Base-by-base conservation (phyloP, 2,113 vertebrate genomes). In the Machaerirhynchus nigripectus region DNA sequence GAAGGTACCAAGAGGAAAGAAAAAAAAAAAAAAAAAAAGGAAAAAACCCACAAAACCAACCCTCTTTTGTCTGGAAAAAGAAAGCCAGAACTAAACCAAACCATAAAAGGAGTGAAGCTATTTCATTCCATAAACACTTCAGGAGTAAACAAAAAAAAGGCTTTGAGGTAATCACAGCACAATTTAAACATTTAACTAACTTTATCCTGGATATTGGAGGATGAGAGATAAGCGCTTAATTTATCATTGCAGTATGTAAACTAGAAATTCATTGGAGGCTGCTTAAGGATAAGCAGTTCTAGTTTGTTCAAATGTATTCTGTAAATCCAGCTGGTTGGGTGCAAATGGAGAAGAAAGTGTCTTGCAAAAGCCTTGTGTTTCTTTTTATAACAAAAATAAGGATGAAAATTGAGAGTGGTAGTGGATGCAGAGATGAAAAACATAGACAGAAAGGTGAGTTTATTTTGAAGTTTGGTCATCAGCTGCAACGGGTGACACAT, bases 191-290 rank as follows among this genome's bases (percentile, higher is more conserved):
- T 74, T 91, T 96, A 93, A 65, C 42, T 92, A 92, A 89, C 73
- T 42, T 91, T 91, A 90, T 44, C 26, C 44, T 74, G 22, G 46
- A 80, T 96, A 78, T 49, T 92, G 65, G 49, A 96, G 82, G 76
- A 93, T 60, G 78, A 80, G 64, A 73, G 84, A 55, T 92, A 96
- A 93, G 27, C 52, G 53, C 24, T 64, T 93, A 88, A 85, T 95
- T 95, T 89, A 82, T 94, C 40, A 85, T 47, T 93, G 83, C 35
- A 94, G 57, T 87, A 90, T 79, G 12, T 53, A 94, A 95, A 96
- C 96, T 87, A 95, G 90, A 94, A 95, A 96, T 95, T 97, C 61
- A 88, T 18, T 71, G 79, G 64, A 94, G 76, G 40, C 19, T 93
- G 67, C 59, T 94, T 95, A 95, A 89, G 69, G 55, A 71, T 55